These are phyloP conservation scores for Anthopleura sola DNA, from an alignment of 64 coral and sea anemone genomes.

Conservation along the genomic window DNA sequence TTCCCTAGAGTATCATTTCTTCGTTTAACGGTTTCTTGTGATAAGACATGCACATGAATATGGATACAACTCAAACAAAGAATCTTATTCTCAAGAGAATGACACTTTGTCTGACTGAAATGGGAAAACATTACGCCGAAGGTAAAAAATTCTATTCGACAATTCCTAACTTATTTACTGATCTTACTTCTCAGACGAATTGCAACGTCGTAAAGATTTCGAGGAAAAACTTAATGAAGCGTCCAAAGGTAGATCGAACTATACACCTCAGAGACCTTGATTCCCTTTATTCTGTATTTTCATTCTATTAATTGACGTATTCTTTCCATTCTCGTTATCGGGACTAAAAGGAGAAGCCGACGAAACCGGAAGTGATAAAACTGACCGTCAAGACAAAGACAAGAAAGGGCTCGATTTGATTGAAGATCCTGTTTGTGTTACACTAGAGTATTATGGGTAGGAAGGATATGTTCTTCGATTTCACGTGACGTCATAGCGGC, in stretches of 20 bases:
- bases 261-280: too few species aligned
- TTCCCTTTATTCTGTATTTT: background rate
- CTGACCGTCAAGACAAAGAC: background rate
- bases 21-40: too few species aligned
- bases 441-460: slow-evolving; percentile 58
- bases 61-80: too few species aligned
- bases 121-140: too few species aligned
- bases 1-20: too few species aligned
- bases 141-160: background rate
- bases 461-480: background rate
- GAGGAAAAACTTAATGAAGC: background rate
- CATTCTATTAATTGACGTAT: too few species aligned
- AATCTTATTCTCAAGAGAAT: too few species aligned
- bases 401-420: background rate
- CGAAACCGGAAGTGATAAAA: background rate
- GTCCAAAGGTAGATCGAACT: background rate
- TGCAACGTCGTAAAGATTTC: slow-evolving; percentile 4
- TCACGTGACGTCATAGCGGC: too few species aligned
- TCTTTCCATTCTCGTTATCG: background rate
- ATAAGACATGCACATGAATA: too few species aligned
- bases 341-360: background rate
- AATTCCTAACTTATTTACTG: background rate
- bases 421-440: slow-evolving; percentile 50
- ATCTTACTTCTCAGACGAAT: background rate
- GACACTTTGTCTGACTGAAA: too few species aligned